These are phyloP conservation scores for Himalopsyche tibetana DNA, from an alignment of 2,888 invertebrate genomes.

Conservation along the genomic window DNA sequence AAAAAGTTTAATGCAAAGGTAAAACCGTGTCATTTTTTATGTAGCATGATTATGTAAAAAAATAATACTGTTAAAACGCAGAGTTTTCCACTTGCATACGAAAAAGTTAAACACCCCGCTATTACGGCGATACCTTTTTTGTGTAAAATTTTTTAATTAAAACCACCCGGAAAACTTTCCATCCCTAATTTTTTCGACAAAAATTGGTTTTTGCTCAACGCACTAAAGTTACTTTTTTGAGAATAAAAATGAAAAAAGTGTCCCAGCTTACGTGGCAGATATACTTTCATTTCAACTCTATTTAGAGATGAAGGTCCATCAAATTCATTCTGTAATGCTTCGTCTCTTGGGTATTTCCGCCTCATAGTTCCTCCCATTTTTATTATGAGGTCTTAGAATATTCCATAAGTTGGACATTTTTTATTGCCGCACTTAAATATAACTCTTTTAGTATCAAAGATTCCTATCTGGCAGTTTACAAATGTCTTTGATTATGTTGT, in stretches of 20 bases:
- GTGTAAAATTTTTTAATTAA: not conserved
- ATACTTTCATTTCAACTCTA: not conserved
- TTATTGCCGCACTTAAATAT: slow-evolving; percentile 9
- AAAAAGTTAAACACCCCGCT: not conserved
- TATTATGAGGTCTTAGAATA: slow-evolving; percentile 35
- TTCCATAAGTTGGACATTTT: slow-evolving; percentile 17
- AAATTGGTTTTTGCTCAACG: not conserved
- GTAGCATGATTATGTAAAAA: slow-evolving; percentile 6
- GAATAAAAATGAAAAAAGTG: slow-evolving; percentile 20
- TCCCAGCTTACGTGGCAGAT: not conserved
- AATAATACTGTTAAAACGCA: not conserved
- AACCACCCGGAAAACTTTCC: not conserved
- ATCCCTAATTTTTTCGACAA: not conserved
- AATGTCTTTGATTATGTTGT: slow-evolving; percentile 17
- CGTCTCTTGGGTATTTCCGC: slow-evolving; percentile 10
- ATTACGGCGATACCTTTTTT: slow-evolving; percentile 12
- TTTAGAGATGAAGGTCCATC: not conserved
- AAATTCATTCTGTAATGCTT: not conserved
- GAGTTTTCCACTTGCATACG: slow-evolving; percentile 40
- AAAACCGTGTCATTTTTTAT: slow-evolving; percentile 27
- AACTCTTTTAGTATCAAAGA: not conserved
- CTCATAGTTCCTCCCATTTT: not conserved
- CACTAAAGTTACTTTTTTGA: not conserved
- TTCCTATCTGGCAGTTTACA: not conserved
- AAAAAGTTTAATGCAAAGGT: slow-evolving; percentile 8